phyloP scores from a whole-genome alignment of 2,797 vertebrate genomes.

The Neosilurus mollespiculum region DNA sequence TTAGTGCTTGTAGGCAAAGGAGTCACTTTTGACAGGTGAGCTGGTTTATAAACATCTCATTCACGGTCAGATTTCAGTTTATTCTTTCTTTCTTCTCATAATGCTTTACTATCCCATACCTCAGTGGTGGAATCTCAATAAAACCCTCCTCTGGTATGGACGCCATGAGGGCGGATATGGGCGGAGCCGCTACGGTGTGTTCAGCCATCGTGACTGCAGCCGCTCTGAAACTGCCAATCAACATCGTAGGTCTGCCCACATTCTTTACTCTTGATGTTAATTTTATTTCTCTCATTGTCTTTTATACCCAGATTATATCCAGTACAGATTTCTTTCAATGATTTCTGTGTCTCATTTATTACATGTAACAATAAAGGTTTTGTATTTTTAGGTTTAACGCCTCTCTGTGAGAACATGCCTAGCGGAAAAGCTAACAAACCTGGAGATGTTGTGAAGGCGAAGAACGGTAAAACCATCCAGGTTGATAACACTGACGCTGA shows the following conservation, averaged over 20 bases:
- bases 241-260: conserved; percentile 82
- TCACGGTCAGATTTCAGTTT: neutral
- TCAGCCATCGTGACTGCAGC: conserved; percentile 89
- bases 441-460: conserved; percentile 91
- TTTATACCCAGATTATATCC: no score
- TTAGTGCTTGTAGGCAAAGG: conserved; percentile 94
- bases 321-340: neutral
- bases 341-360: neutral
- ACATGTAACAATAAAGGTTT: neutral
- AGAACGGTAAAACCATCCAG: conserved; percentile 98
- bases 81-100: neutral
- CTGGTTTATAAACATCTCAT: neutral
- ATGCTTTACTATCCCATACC: neutral
- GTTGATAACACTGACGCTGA: conserved; percentile 98
- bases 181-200: conserved; percentile 91
- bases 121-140: conserved; percentile 94
- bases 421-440: conserved; percentile 93
- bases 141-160: conserved; percentile 93
- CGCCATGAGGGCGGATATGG: conserved; percentile 96
- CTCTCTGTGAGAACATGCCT: conserved; percentile 98
- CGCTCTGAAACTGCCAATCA: conserved; percentile 85
- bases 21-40: conserved; percentile 94
- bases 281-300: neutral
- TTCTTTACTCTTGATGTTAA: neutral
- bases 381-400: conserved; percentile 80